Percentiles rank a stretch among this genome's conserved stretches.
Evolutionary conservation across 2,113 vertebrate genomes (phyloP).

Genomic region (Typhlomys cinereus): DNA sequence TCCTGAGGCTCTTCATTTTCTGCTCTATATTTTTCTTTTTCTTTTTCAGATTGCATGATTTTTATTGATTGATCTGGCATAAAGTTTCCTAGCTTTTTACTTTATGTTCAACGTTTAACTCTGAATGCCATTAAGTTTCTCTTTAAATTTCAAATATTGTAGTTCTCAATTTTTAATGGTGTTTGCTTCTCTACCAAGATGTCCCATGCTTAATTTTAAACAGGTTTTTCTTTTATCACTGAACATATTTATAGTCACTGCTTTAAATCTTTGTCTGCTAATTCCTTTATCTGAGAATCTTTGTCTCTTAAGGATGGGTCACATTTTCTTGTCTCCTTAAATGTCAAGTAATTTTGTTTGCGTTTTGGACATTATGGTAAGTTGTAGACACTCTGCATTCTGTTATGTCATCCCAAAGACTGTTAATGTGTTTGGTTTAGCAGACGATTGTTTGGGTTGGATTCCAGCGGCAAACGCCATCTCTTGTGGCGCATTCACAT

Average conservation of each 20-base stretch:
- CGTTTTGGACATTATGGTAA: neutral
- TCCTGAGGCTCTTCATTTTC: neutral
- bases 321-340: neutral
- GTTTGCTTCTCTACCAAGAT: neutral
- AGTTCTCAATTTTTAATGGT: neutral
- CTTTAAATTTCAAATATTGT: neutral
- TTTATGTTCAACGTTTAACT: neutral
- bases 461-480: neutral
- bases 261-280: slow-evolving; percentile 6
- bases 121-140: neutral
- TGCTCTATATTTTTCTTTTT: neutral
- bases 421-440: neutral
- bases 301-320: neutral
- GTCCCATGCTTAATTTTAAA: neutral
- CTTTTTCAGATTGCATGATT: neutral
- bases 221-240: neutral
- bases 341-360: neutral
- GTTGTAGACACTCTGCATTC: neutral
- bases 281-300: neutral
- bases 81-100: neutral
- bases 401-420: neutral
- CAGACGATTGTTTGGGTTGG: neutral
- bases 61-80: neutral
- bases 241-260: neutral
- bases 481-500: neutral